Conservation (phyloP, 2,113 vertebrate genomes). For the Orientallactaga bullata region DNA sequence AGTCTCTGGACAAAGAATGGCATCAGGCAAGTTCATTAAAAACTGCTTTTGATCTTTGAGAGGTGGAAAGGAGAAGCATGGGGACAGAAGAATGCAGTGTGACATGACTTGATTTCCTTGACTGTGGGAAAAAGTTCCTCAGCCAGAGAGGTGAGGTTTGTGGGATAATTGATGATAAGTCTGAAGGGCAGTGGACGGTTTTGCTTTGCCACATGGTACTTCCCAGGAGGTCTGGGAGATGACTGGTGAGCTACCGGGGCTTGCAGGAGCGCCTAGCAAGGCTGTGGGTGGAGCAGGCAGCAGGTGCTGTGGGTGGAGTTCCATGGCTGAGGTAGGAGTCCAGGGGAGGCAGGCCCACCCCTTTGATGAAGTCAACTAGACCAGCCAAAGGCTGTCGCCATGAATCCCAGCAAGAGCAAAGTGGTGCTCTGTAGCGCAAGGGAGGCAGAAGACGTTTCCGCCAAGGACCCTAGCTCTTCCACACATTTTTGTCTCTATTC, state of each 20-base stretch:
- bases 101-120: background rate
- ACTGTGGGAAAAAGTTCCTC: background rate
- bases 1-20: background rate
- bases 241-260: background rate
- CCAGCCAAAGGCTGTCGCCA: background rate
- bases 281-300: background rate
- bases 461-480: background rate
- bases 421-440: background rate
- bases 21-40: background rate
- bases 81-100: background rate
- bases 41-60: background rate
- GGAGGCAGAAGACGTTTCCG: background rate
- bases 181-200: background rate
- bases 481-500: accelerated
- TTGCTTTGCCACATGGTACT: background rate
- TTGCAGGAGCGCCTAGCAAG: background rate
- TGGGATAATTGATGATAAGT: background rate
- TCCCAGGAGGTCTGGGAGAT: background rate
- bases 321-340: background rate
- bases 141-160: background rate
- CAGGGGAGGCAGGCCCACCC: background rate
- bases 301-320: background rate
- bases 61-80: background rate
- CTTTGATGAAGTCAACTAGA: background rate
- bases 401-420: background rate